Conservation (phyloP, 2,888 invertebrate genomes). For the Petrolisthes manimaculis region DNA sequence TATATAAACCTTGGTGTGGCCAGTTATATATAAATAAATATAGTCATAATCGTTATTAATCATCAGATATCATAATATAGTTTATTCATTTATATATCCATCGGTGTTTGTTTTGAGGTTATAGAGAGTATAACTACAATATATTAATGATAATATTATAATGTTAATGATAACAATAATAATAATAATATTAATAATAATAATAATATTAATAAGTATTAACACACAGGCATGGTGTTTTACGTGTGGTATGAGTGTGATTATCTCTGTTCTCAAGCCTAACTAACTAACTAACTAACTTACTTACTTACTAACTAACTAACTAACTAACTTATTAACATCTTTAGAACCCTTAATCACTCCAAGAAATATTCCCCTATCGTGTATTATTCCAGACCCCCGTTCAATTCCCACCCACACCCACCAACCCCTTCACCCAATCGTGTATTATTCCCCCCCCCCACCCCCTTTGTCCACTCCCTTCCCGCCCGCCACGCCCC, state of each 20-base stretch:
- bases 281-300: not conserved
- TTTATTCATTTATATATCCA: conserved; percentile 22
- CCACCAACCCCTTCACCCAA: not conserved
- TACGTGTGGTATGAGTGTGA: conserved; percentile 33
- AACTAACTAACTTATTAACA: not conserved
- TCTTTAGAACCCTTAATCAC: not conserved
- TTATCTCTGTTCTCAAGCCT: conserved; percentile 22
- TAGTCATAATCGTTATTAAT: conserved; percentile 15
- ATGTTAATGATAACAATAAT: conserved; percentile 22
- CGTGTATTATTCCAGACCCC: not conserved
- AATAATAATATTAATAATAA: conserved; percentile 16
- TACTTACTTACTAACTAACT: not conserved
- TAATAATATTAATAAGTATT: conserved; percentile 39
- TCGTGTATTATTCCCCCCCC: not conserved
- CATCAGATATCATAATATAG: conserved; percentile 3
- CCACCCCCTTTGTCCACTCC: not conserved
- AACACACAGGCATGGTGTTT: conserved; percentile 57
- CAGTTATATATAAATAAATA: conserved; percentile 31
- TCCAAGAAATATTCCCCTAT: too few relatives aligned
- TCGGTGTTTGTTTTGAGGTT: conserved; percentile 41
- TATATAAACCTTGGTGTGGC: conserved; percentile 19
- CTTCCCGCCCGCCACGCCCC: not conserved
- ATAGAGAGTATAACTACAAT: conserved; percentile 31
- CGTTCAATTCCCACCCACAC: not conserved
- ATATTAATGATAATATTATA: conserved; percentile 21